A percentile compares a stretch with the other conserved stretches of the same genome.
Evolutionary conservation across 2,888 invertebrate species (phyloP).

Genomic region (Cancer borealis): DNA sequence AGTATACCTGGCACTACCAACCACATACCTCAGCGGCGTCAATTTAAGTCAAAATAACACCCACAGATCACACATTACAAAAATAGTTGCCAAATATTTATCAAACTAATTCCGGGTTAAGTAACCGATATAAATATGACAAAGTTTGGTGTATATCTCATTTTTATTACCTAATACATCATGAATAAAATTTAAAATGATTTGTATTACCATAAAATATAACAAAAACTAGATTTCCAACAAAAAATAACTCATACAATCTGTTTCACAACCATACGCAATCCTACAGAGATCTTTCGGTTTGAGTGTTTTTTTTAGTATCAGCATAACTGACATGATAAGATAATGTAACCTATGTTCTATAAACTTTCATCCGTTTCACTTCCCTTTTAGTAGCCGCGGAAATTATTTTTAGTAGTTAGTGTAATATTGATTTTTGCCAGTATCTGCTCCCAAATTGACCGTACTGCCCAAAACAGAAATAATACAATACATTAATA

Average conservation of each 20-base stretch:
- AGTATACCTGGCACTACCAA: background rate
- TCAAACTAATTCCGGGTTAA: background rate
- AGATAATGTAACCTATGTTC: background rate
- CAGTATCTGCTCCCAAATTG: too few relatives aligned
- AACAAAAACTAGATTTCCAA: background rate
- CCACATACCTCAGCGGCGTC: constrained; percentile 16
- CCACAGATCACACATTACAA: background rate
- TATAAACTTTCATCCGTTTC: too few relatives aligned
- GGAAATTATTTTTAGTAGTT: too few relatives aligned
- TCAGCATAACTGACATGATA: background rate
- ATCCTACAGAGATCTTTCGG: background rate
- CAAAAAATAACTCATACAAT: background rate
- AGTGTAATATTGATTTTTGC: too few relatives aligned
- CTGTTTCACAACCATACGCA: background rate
- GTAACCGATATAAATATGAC: background rate
- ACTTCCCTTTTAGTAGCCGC: too few relatives aligned
- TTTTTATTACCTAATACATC: background rate
- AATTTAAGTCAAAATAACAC: background rate
- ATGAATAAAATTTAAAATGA: background rate
- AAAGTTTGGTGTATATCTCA: background rate
- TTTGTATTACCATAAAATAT: background rate
- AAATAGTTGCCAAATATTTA: background rate
- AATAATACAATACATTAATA: too few relatives aligned
- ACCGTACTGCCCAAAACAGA: too few relatives aligned
- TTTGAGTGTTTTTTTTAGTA: background rate